Conservation (phyloP, 2,888 invertebrate genomes). For the Drosophila pseudotakahashii region DNA sequence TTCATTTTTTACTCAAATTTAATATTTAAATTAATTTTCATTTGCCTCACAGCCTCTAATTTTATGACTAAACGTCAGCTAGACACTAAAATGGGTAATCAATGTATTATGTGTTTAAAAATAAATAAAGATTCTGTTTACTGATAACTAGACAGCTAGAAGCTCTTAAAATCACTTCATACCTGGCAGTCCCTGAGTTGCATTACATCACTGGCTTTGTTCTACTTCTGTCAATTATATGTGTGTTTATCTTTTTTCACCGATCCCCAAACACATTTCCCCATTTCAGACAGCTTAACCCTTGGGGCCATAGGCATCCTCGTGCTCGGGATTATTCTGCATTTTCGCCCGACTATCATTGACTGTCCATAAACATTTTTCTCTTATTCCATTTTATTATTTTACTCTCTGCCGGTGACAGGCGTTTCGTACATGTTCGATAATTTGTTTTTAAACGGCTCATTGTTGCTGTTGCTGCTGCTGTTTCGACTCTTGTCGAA, state of each 20-base stretch:
- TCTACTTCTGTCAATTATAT: conserved; percentile 39
- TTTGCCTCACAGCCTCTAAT: not conserved
- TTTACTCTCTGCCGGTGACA: conserved; percentile 65
- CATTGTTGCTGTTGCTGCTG: conserved; percentile 46
- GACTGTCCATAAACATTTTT: conserved; percentile 51
- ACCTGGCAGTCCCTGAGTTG: conserved; percentile 9
- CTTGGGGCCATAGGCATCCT: conserved; percentile 7
- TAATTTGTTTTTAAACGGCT: conserved; percentile 78
- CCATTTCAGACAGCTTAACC: conserved; percentile 27
- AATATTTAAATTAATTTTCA: not conserved
- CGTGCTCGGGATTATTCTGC: conserved; percentile 18
- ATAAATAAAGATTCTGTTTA: not conserved
- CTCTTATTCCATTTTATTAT: conserved; percentile 27
- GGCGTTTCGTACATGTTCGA: conserved; percentile 70
- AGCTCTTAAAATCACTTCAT: conserved; percentile 8
- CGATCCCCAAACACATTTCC: conserved; percentile 27
- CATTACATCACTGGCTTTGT: conserved; percentile 26
- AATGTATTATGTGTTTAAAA: not conserved
- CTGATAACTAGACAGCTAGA: not conserved
- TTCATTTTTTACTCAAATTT: too few relatives aligned
- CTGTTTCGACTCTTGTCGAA: conserved; percentile 57
- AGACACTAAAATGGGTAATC: not conserved
- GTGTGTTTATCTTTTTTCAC: conserved; percentile 23
- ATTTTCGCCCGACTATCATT: conserved; percentile 51
- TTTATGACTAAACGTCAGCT: not conserved